Conservation (phyloP, 2,113 vertebrate species). For the Ursus arctos region DNA sequence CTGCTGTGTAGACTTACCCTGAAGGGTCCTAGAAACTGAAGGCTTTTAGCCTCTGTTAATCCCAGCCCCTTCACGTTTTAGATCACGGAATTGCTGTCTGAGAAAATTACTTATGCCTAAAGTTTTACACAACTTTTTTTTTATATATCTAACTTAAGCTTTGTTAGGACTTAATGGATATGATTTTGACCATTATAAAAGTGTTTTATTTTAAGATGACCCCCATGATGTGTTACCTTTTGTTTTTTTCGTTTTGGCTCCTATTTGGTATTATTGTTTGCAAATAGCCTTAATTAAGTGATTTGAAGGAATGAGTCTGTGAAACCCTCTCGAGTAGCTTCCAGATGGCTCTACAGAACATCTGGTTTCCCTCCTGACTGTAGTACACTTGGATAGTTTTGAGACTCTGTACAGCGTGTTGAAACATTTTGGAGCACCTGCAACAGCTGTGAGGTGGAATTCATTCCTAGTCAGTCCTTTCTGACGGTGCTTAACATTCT, state of each 20-base stretch:
- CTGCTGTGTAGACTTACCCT: neutral
- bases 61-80: neutral
- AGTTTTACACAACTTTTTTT: neutral
- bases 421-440: neutral
- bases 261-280: neutral
- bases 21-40: neutral
- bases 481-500: neutral
- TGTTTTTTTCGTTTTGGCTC: neutral
- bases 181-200: slow-evolving; percentile 15
- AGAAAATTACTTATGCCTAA: neutral
- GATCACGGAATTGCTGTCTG: neutral
- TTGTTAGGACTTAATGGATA: neutral
- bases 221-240: neutral
- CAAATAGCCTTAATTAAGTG: neutral
- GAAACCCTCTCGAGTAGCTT: neutral
- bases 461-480: neutral
- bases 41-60: neutral
- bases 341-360: neutral
- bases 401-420: neutral
- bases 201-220: neutral
- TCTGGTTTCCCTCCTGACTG: neutral
- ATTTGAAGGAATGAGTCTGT: neutral
- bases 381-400: neutral
- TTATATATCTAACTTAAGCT: neutral
- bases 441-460: neutral